Evolutionary conservation across 1,140 invertebrate genomes (phyloP), one percentile per base, ranked within the genome.

Genomic region (Meloidogyne hapla): DNA sequence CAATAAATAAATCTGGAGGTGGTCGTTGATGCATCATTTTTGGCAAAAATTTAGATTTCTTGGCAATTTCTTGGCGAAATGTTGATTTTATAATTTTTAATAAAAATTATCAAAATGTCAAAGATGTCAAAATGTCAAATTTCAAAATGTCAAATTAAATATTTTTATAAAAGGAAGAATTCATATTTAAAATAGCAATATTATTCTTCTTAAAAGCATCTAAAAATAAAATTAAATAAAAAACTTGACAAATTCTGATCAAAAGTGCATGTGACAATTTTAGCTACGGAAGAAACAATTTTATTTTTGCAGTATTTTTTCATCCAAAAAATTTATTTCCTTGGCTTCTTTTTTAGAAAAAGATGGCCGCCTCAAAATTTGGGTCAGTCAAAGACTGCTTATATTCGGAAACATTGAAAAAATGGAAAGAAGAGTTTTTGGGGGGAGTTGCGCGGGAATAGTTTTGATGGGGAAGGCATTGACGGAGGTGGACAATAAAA

Each of bases 1-100:
- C 25, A 18, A 70, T 70, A 45, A 48, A 69, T 48, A 61, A 61
- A n/a, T 70, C 68, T 45, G 38, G 21, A 45, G 61, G 68, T 45
- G 68, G 25, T 18, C 68, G 33, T 38, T 70, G 68, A 26, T 70
- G 68, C 38, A 56, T 45, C 68, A 56, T 25, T 28, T 56, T 56
- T 15, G 4, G 12, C 1, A n/a, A 56, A 56, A 10, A 10, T 42
- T 13, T 42, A 2, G 9, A 48, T 18, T 15, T 48, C 15, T 48
- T 48, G 4, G 33, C 33, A 18, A 48, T 48, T 48, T 18, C 4
- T 18, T 5, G 45, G 15, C 18, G 45, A 42, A 42, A 12, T 42
- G 40, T 12, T 2, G 12, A 15, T 42, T 42, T 42, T 15, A 12
- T 13, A 42, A 42, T 12, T 0, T 42, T 33, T 4, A 33, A 33